phyloP scores from a whole-genome alignment of 2,888 invertebrate genomes.

The Pilophorus perplexus region DNA sequence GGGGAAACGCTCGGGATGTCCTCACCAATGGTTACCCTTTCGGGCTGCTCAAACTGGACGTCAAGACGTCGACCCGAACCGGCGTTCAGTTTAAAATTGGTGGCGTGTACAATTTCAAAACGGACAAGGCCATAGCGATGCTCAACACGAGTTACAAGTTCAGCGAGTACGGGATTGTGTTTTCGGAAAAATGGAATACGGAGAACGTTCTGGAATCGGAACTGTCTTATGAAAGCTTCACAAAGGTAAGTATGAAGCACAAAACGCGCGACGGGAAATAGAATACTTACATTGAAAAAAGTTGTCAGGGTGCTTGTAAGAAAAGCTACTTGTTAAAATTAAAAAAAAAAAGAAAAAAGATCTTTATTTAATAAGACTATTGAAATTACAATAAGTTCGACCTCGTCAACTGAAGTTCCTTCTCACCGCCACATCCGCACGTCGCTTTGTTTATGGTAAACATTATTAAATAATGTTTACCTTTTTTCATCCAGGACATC shows the following conservation, averaged over 20 bases:
- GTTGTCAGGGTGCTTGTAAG: too few species aligned
- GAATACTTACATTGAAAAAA: too few species aligned
- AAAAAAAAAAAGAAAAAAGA: too few species aligned
- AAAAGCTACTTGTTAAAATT: too few species aligned
- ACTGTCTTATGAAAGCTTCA: slow-evolving; percentile 78
- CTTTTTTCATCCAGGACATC: too few species aligned
- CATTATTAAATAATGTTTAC: too few species aligned
- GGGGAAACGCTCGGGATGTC: slow-evolving; percentile 92
- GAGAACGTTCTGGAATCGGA: slow-evolving; percentile 92
- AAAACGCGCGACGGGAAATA: too few species aligned
- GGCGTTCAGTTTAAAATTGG: slow-evolving; percentile 93
- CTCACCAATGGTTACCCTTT: slow-evolving; percentile 97
- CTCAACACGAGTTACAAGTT: slow-evolving; percentile 92
- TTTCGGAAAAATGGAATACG: slow-evolving; percentile 98
- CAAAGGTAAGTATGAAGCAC: too few species aligned
- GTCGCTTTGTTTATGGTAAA: too few species aligned
- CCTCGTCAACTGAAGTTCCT: too few species aligned
- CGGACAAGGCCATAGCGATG: slow-evolving; percentile 85
- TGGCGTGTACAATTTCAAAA: slow-evolving; percentile 86
- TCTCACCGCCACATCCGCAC: too few species aligned
- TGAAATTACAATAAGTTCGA: too few species aligned
- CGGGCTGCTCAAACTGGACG: slow-evolving; percentile 91
- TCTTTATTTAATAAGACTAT: neutral
- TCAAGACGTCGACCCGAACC: slow-evolving; percentile 88
- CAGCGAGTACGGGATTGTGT: slow-evolving; percentile 76